Conservation (phyloP, 2,113 vertebrate genomes). For the Atlantisia rogersi region DNA sequence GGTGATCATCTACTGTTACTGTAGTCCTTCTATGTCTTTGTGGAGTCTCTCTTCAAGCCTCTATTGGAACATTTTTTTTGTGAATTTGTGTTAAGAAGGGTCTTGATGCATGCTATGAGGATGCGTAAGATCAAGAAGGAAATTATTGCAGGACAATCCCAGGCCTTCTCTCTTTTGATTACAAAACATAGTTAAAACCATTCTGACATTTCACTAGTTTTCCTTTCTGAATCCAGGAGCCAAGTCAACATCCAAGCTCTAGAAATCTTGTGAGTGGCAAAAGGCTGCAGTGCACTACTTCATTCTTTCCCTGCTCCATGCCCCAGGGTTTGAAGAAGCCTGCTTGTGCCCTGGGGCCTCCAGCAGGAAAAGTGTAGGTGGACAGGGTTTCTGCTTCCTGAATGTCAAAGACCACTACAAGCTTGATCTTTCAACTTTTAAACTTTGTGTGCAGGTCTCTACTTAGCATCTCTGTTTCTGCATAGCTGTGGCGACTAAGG, state of each 20-base stretch:
- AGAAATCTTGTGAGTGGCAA: not conserved
- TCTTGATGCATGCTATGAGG: not conserved
- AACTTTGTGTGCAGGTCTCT: not conserved
- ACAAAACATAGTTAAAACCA: not conserved
- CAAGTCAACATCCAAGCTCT: not conserved
- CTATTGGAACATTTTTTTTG: not conserved
- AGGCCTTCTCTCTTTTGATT: not conserved
- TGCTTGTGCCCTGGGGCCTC: not conserved
- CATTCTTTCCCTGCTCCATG: accelerated
- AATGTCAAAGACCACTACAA: not conserved
- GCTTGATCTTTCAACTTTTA: not conserved
- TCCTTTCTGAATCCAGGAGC: not conserved
- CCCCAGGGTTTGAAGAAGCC: not conserved
- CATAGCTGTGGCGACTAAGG: not conserved
- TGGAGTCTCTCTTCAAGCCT: not conserved
- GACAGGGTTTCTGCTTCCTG: not conserved
- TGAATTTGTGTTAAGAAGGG: not conserved
- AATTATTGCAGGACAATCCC: not conserved
- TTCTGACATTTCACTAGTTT: not conserved
- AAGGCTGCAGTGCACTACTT: not conserved
- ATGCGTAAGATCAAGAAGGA: not conserved
- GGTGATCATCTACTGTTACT: not conserved
- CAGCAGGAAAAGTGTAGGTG: not conserved
- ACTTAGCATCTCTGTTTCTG: not conserved
- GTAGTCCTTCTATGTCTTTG: not conserved